Evolutionary conservation across 2,113 vertebrate genomes (phyloP), one percentile per base, ranked within the genome.

Genomic region (Lathamus discolor): DNA sequence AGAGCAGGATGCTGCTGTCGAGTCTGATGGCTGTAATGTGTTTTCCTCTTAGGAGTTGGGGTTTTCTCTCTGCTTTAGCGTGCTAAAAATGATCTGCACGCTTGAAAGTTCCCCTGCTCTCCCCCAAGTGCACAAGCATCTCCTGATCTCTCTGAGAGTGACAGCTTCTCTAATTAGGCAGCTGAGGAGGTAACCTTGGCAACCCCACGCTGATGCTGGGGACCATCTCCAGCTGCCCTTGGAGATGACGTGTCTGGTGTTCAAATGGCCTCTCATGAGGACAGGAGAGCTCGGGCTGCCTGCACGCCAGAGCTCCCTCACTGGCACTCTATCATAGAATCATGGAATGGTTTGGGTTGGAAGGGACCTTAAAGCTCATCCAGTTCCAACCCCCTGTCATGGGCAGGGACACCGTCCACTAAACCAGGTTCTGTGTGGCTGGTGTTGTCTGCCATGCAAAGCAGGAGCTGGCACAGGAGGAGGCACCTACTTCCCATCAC

Each of bases 171-270:
- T 96, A 96, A 97, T 97, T 88, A 97, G 84, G 86, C 80, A 92
- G 87, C 93, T 3, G 28, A 96, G 80, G 84, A 96, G 93, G 96
- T 98, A 97, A 98, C 97, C 97, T 96, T 98, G 97, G 97, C 97
- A 98, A 97, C 97, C 93, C 93, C 66, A 77, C 7, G 7, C 86
- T 85, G 87, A 82, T 86, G 83, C 81, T 63, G 72, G 90, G 92
- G 76, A 59, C 80, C 73, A 43, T 92, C 94, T 96, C 66, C 55
- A 37, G 76, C 44, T 44, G 15, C 91, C 84, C 88, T 91, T 27
- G 64, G 77, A 39, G 87, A 28, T 64, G 78, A 29, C 7, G 20
- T 49, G 37, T 35, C 10, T 83, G 87, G 23, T 73, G 80, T 35
- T 74, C 61, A 14, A 8, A 51, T 9, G 63, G 49, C 77, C 48